phyloP scores from a whole-genome alignment of 1,140 invertebrate species.

The Aphelinus atriplicis region DNA sequence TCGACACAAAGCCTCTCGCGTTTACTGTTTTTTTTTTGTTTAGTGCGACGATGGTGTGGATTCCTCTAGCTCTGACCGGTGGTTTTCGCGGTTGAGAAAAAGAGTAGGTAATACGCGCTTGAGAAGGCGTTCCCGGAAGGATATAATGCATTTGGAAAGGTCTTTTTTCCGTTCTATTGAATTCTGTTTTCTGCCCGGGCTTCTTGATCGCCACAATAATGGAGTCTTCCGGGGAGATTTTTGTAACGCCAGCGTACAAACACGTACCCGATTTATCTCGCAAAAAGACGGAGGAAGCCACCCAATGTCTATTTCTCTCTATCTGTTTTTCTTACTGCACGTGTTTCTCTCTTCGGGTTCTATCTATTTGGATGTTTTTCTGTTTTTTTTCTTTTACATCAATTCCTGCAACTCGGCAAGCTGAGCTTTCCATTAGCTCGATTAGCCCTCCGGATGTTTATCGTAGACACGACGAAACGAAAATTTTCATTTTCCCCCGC shows the following conservation, averaged over 20 bases:
- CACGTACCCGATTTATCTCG: slow-evolving; percentile 13
- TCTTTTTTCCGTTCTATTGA: slow-evolving; percentile 21
- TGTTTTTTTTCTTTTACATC: slow-evolving; percentile 1
- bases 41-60: background rate
- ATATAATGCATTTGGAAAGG: slow-evolving; percentile 26
- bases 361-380: background rate
- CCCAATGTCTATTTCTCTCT: background rate
- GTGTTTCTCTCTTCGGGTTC: background rate
- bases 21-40: background rate
- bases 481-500: too few relatives aligned
- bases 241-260: background rate
- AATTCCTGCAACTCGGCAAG: background rate
- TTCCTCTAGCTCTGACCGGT: too few relatives aligned
- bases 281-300: background rate
- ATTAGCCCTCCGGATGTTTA: background rate
- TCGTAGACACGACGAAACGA: too few relatives aligned
- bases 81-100: background rate
- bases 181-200: slow-evolving; percentile 15
- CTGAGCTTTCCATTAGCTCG: slow-evolving; percentile 24
- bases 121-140: slow-evolving; percentile 16
- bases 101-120: slow-evolving; percentile 10
- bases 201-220: background rate
- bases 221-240: slow-evolving; percentile 15
- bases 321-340: background rate
- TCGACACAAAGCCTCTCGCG: too few relatives aligned